phyloP scores from a whole-genome alignment of 2,888 invertebrate genomes.

The Margaritifera margaritifera region DNA sequence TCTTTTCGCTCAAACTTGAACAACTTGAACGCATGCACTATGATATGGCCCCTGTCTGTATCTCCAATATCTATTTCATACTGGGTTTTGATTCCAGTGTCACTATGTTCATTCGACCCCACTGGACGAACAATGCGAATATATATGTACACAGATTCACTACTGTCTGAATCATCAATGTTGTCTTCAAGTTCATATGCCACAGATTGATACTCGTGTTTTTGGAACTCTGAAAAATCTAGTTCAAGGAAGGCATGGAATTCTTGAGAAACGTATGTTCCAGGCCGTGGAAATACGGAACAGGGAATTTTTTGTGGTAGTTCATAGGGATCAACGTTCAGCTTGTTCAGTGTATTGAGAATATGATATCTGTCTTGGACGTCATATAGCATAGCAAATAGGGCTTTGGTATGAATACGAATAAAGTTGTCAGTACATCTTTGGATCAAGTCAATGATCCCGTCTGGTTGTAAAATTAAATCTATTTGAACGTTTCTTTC shows the following conservation, averaged over 20 bases:
- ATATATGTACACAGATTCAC: slow-evolving; percentile 20
- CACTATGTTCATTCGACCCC: background rate
- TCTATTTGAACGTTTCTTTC: background rate
- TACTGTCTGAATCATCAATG: background rate
- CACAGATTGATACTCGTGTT: slow-evolving; percentile 24
- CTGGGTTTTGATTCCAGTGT: background rate
- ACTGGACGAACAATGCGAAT: slow-evolving; percentile 15
- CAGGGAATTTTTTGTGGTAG: background rate
- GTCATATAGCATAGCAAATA: background rate
- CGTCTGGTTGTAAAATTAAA: background rate
- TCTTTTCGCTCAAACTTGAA: slow-evolving; percentile 3
- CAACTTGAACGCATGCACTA: slow-evolving; percentile 5
- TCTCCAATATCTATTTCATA: background rate
- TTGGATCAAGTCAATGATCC: too few relatives aligned
- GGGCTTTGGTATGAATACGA: too few relatives aligned
- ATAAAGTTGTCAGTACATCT: too few relatives aligned
- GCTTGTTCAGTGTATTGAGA: slow-evolving; percentile 5
- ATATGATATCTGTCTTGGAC: background rate
- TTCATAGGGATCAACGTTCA: slow-evolving; percentile 3
- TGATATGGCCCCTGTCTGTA: background rate
- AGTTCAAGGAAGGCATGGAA: slow-evolving; percentile 32
- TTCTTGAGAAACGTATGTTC: slow-evolving; percentile 25
- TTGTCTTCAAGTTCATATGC: slow-evolving; percentile 21
- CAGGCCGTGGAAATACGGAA: slow-evolving; percentile 25
- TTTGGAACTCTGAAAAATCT: slow-evolving; percentile 21